phyloP scores from a whole-genome alignment of 2,888 invertebrate species.

The Dendrolimus houi region DNA sequence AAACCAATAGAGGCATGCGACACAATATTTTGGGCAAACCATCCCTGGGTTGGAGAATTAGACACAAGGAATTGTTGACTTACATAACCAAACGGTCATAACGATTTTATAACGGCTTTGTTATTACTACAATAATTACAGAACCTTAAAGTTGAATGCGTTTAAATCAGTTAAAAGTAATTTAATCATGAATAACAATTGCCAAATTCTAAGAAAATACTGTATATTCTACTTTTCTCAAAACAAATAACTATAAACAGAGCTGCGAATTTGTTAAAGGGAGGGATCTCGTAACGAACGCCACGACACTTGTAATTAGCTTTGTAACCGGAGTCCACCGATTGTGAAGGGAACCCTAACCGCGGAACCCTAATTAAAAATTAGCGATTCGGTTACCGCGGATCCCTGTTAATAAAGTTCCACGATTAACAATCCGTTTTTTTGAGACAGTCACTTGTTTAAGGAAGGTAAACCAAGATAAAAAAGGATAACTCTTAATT shows the following conservation, averaged over 20 bases:
- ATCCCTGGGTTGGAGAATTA: no score
- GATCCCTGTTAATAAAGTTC: conserved; percentile 30
- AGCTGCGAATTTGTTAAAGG: neutral
- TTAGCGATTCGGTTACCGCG: conserved; percentile 19
- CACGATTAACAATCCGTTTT: neutral
- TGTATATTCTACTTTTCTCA: no score
- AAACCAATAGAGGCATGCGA: no score
- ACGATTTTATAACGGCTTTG: no score
- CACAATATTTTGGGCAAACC: no score
- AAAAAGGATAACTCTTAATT: neutral
- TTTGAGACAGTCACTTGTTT: neutral
- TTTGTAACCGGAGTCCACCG: conserved; percentile 53
- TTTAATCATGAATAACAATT: no score
- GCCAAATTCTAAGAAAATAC: no score
- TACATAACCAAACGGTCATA: no score
- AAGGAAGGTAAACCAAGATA: neutral
- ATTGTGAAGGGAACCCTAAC: conserved; percentile 20
- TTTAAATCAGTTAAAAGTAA: no score
- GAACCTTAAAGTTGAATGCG: no score
- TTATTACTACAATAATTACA: no score
- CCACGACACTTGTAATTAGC: conserved; percentile 64
- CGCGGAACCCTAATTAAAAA: conserved; percentile 20
- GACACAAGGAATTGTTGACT: no score
- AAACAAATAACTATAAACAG: neutral
- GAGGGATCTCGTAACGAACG: conserved; percentile 28